phyloP scores from a whole-genome alignment of 2,113 vertebrate genomes.

The Dipodomys stephensi region DNA sequence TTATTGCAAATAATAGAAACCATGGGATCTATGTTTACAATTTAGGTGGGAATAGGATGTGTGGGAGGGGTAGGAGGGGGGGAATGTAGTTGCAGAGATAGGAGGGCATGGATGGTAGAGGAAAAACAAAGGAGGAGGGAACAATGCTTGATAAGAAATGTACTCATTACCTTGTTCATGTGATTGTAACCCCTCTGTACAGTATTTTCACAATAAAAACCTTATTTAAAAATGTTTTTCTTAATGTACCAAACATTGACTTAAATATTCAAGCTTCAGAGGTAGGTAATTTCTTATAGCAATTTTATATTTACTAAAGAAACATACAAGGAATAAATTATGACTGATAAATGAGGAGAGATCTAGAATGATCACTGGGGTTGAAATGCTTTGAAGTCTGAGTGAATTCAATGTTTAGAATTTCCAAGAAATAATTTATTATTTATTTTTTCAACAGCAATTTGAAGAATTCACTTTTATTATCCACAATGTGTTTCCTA shows the following conservation, averaged over 20 bases:
- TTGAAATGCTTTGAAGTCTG: background rate
- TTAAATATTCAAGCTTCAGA: slow-evolving; percentile 14
- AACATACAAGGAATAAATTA: slow-evolving; percentile 49
- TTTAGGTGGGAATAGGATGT: too few species aligned
- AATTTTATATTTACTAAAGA: slow-evolving; percentile 60
- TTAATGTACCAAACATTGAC: background rate
- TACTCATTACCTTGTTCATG: too few species aligned
- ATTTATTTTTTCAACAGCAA: slow-evolving; percentile 1
- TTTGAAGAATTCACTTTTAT: background rate
- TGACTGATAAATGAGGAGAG: background rate
- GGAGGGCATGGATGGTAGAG: too few species aligned
- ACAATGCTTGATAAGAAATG: too few species aligned
- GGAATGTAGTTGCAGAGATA: too few species aligned
- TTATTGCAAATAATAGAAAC: too few species aligned
- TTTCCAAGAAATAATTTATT: background rate
- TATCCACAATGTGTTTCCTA: background rate
- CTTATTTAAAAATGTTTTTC: background rate
- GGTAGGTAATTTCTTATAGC: background rate
- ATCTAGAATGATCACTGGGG: background rate
- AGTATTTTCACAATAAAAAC: too few species aligned
- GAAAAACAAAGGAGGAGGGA: too few species aligned
- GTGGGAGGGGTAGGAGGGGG: too few species aligned
- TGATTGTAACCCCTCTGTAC: too few species aligned
- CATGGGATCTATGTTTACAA: too few species aligned
- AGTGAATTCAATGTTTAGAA: background rate